Base-by-base conservation (phyloP, 1,140 invertebrate genomes). In the Lepidurus arcticus region DNA sequence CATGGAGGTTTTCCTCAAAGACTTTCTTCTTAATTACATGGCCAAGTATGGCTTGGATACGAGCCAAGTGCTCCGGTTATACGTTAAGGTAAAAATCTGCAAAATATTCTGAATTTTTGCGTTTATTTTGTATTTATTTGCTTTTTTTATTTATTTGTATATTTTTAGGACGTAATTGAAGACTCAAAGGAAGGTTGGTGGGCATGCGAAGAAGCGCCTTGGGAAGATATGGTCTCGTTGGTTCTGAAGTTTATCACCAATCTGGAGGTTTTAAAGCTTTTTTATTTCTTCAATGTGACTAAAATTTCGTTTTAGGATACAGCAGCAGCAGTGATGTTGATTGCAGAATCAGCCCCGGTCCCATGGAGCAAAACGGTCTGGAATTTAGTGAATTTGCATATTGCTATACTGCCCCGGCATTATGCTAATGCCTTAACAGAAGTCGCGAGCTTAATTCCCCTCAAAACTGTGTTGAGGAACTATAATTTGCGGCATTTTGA, bases 361-460 rank as follows among this genome's bases (percentile, higher is more conserved):
- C 53, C 53, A 1, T 65, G 53, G 53, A 65, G 53, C 21, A 13
- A 13, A 16, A 16, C 13, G 53, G 13, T 65, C 16, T 65, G 53
- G 53, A 65, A 65, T 65, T 65, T 65, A 16, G 53, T 65, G 6
- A 65, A 65, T 65, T 65, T 65, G 53, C 53, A 65, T 21, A 65
- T 65, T 65, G 53, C 53, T n/a, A 65, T n/a, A 9, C 53, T 65
- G n/a, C 53, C 53, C 53, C 53, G 8, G 7, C 16, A n/a, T 13
- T 4, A 21, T 4, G 53, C 53, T 11, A n/a, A 65, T n/a, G 53
- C 53, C 21, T 16, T 65, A 21, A 65, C 7, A 65, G 53, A 65
- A 65, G 8, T 65, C 6, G 53, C 53, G 1, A 65, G 53, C 53
- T 21, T 65, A 13, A 65, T 65, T 65, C 53, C 53, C 1, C 53